Evolutionary conservation across 2,113 vertebrate species (phyloP), one percentile per base, ranked within the genome.

Genomic region (Illadopsis cleaveri): DNA sequence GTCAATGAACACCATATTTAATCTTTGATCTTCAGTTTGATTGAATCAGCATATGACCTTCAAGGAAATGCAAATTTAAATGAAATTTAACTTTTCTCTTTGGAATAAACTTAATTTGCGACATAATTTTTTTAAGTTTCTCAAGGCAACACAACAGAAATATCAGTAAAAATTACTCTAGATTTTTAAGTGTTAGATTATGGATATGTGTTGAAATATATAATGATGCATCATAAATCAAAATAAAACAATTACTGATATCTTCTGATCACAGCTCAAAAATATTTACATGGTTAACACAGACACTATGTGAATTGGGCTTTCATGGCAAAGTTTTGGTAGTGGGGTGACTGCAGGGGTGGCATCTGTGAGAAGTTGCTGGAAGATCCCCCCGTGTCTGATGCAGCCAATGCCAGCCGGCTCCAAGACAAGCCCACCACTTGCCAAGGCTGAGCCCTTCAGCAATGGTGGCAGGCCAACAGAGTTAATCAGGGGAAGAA

Each of bases 381-480:
- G 28, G 45, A 61, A 38, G 12, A 21, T 72, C n/a, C n/a, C 8
- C 17, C 11, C 1, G 1, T 18, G 4, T 50, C 35, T 5, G 6
- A 60, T 1, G 3, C 11, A 66, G 8, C 5, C 27, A 47, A 6
- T 4, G 8, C 2, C 40, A 42, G 7, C 8, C 0, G 0, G 9
- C 27, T 60, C 20, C 45, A 25, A 25, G 23, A 15, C 0, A 0
- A 6, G 19, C 12, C 21, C 1, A 5, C 13, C 7, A 1, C 12
- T 53, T 15, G 5, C 15, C 38, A 58, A 47, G 18, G 22, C n/a
- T 27, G 9, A 65, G 57, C 22, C 33, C 25, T 13, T 18, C 31
- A 54, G 37, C 1, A 2, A 15, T 12, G 21, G 33, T 28, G 23
- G 15, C 21, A 58, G 11, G 48, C 9, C 31, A 58, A 33, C 4